These are phyloP conservation scores for Hypomecis punctinalis DNA, from an alignment of 2,888 invertebrate genomes.

Conservation along the genomic window DNA sequence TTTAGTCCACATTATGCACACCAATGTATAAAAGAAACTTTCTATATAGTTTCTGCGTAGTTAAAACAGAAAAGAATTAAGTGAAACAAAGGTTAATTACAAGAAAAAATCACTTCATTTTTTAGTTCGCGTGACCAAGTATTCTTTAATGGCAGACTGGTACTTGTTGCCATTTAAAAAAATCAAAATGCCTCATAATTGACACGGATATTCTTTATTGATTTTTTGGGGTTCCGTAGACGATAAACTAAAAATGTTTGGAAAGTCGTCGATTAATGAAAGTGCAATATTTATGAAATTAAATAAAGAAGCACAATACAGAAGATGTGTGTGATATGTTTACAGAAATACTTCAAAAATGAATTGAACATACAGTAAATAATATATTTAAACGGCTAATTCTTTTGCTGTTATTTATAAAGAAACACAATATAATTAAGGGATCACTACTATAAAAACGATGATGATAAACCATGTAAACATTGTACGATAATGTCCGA, in stretches of 20 bases:
- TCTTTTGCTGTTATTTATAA: too few species aligned
- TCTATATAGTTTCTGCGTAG: constrained; percentile 7
- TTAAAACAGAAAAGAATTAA: constrained; percentile 14
- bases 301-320: too few species aligned
- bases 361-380: too few species aligned
- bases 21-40: constrained; percentile 17
- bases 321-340: too few species aligned
- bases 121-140: constrained; percentile 51
- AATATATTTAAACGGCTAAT: too few species aligned
- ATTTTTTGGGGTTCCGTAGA: constrained; percentile 31
- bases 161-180: constrained; percentile 41
- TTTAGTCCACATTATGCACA: constrained; percentile 28
- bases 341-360: too few species aligned
- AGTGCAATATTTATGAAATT: too few species aligned
- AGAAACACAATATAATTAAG: too few species aligned
- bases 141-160: constrained; percentile 40
- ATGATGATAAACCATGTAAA: too few species aligned
- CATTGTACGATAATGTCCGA: too few species aligned
- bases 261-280: background rate
- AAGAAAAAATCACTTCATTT: constrained; percentile 62
- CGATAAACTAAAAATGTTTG: background rate
- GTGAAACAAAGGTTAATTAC: constrained; percentile 53
- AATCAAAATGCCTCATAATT: constrained; percentile 27
- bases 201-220: constrained; percentile 20
- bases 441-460: too few species aligned